Evolutionary conservation across 2,888 invertebrate species (phyloP), one percentile per base, ranked within the genome.

Genomic region (Bhutanitis thaidina): DNA sequence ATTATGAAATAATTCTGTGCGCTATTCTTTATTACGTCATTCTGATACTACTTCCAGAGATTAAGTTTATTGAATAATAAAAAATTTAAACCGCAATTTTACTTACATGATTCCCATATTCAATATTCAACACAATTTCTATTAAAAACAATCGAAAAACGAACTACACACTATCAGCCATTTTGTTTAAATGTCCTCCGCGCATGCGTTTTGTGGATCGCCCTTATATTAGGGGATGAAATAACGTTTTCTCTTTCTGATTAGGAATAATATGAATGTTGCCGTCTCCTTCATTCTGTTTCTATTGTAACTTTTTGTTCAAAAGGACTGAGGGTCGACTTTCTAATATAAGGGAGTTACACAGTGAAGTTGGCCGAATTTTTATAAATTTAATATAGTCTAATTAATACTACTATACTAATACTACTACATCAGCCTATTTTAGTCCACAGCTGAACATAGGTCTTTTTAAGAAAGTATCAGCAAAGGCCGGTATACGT

Each of bases 111-210:
- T 29, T 12, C n/a, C 13, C 9, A 9, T 35, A 20, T 47, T 37
- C 8, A 13, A 13, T 34, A 27, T 27, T 27, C 20, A 48, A 49
- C 34, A 49, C 35, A 16, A 30, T 36, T 37, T 9, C 27, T 5
- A n/a, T 40, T 30, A 34, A 59, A 65, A 69, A 60, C 55, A 54
- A 69, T 65, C 61, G 61, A 74, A 73, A 74, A 69, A 60, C 52
- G 53, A 62, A 65, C 66, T 67, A 60, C 70, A 71, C 79, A 73
- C 74, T 50, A 69, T 75, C 79, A 79, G 88, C 88, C 88, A 88
- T 88, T 64, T 88, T 88, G 71, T 61, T 65, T 62, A 69, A 82
- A 80, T 80, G 79, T 68, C 61, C 40, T 57, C 62, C 60, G 62
- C 72, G 77, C 87, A 78, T 77, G 88, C 86, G 86, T 71, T 62